Base-by-base conservation (phyloP, 35 echinoderm and acorn worm species). In the Antedon bifida region DNA sequence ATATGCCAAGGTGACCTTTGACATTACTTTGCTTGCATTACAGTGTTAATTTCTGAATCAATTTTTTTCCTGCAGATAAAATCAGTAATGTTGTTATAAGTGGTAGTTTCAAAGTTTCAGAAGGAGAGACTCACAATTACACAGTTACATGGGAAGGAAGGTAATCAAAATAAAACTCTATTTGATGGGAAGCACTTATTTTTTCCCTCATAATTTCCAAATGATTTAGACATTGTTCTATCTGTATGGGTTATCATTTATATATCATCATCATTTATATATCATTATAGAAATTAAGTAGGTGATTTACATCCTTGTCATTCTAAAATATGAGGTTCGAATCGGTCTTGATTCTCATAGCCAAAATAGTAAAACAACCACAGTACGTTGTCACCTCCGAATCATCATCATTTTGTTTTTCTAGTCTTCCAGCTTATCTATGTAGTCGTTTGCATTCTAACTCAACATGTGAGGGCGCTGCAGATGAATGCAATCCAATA, bases 101-200 rank as follows among this genome's bases (percentile, higher is more conserved):
- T 30, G 83, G 86, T 26, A 44, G 46, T 1, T 36, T 64, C 19
- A 26, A 83, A 35, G 36, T 88, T 21, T 30, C 35, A 77, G 82
- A 82, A 26, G 87, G 87, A 33, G 44, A 44, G 1, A 84, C 35
- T 31, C 36, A 46, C 8, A 21, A 46, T 10, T 79, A 77, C 34
- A 84, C 88, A 35, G 45, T 92, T 29, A 55, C 86, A 16, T 92
- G 90, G 56, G 80, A 34, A 77, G 90, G 82, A 36, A 92, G 90
- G 90, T 92, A 29, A 73, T 82, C 16, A 44, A 44, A n/a, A n/a
- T n/a, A 44, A 5, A 44, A 44, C 39, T 8, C 39, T 44, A n/a
- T n/a, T n/a, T n/a, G n/a, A n/a, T n/a, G n/a, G n/a, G n/a, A n/a
- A n/a, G n/a, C n/a, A n/a, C n/a, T n/a, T n/a, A n/a, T n/a, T n/a